Base-by-base conservation (phyloP, 2,113 vertebrate genomes). In the Lethenteron reissneri region DNA sequence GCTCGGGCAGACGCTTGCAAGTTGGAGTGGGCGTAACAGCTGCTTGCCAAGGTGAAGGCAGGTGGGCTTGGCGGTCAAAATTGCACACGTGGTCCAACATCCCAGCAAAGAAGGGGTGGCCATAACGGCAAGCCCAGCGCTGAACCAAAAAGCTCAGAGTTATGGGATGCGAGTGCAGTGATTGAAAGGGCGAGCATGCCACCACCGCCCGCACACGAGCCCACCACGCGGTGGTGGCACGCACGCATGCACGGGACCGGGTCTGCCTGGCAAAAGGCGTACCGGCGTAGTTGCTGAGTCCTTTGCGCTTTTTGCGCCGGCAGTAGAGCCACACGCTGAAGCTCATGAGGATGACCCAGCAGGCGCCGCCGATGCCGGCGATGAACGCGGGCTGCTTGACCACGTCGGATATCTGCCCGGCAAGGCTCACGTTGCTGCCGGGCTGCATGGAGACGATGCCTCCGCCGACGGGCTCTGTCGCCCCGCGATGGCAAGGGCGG, bases 261-360 rank as follows among this genome's bases (percentile, higher is more conserved):
- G n/a, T 9, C 8, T 11, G 25, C 64, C 64, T 41, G 41, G 41
- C 41, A 41, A 41, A 41, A 41, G 14, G 77, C 85, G 87, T 82
- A 96, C 94, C 94, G 78, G 94, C 92, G 2, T 99, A 99, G 82
- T 99, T 99, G 82, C 94, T 99, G 75, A 99, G 88, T 9, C 94
- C 91, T 87, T 99, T 99, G 79, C 94, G 90, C 85, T 99, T 99
- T 90, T 99, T 97, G 76, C 94, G 88, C 77, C 94, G 78, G 92
- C 94, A 99, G 78, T 99, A 99, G 0, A 99, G 82, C 94, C 94
- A 99, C 82, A 97, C 95, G 82, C 94, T 99, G 83, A 99, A 97
- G 71, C 94, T 92, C 94, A 99, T 99, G 76, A 99, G 83, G 79
- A 99, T 97, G 78, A 99, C 92, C 94, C 94, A 99, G 78, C 92